These are phyloP conservation scores for Formicarius rufipectus DNA, from an alignment of 2,113 vertebrate species.

Conservation along the genomic window DNA sequence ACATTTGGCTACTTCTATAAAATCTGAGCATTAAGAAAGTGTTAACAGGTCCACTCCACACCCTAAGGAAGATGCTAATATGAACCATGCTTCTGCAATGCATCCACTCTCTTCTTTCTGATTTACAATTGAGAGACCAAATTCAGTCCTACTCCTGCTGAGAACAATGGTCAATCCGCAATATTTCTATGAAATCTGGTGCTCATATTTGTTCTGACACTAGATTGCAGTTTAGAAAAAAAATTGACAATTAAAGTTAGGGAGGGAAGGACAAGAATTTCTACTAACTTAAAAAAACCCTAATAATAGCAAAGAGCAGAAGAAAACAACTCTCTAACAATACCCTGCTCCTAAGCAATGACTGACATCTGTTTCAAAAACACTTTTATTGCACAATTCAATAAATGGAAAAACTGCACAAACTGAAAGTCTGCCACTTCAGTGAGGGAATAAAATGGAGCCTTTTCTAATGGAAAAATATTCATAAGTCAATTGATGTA, in stretches of 20 bases:
- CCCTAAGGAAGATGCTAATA: slow-evolving; percentile 45
- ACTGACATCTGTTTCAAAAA: slow-evolving; percentile 61
- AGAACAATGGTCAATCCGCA: slow-evolving; percentile 45
- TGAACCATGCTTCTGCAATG: slow-evolving; percentile 23
- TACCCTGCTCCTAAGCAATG: slow-evolving; percentile 33
- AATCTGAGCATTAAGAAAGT: slow-evolving; percentile 33
- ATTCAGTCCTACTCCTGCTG: slow-evolving; percentile 30
- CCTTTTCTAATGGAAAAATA: slow-evolving; percentile 65
- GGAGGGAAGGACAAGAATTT: background rate
- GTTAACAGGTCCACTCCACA: slow-evolving; percentile 51
- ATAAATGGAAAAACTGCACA: slow-evolving; percentile 57
- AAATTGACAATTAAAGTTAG: background rate
- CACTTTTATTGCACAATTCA: slow-evolving; percentile 57
- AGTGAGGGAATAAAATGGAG: slow-evolving; percentile 1
- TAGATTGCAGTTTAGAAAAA: slow-evolving; percentile 23
- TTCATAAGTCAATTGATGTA: slow-evolving; percentile 65
- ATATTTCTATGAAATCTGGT: slow-evolving; percentile 10
- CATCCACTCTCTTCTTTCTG: slow-evolving; percentile 35
- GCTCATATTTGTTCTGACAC: background rate
- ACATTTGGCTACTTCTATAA: background rate
- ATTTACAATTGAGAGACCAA: slow-evolving; percentile 31
- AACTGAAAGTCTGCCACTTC: slow-evolving; percentile 57
- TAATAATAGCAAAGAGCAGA: background rate
- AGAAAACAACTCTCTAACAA: slow-evolving; percentile 20
- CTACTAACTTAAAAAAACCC: background rate